Conservation (phyloP, 1,140 invertebrate genomes). For the Brachionus rotundiformis region DNA sequence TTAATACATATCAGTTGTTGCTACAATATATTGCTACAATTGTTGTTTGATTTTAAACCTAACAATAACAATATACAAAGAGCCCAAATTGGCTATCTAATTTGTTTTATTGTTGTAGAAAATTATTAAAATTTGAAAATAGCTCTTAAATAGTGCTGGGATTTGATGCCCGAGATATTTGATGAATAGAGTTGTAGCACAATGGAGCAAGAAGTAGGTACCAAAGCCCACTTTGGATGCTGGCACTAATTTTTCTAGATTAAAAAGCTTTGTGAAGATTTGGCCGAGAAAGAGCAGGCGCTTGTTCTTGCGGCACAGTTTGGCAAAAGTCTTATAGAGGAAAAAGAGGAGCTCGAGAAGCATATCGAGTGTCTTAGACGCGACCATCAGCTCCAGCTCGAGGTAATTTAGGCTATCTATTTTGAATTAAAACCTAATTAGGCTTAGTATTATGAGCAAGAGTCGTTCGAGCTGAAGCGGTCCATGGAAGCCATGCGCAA, state of each 20-base stretch:
- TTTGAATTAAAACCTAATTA: too few species aligned
- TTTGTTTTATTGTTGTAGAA: constrained; percentile 39
- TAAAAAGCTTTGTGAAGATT: constrained; percentile 31
- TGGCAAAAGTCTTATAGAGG: constrained; percentile 38
- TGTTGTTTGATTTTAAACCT: constrained; percentile 19
- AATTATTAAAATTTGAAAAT: neutral
- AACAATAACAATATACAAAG: neutral
- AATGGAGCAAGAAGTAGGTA: neutral
- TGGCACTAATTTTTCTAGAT: constrained; percentile 32
- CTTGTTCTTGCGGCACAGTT: constrained; percentile 37
- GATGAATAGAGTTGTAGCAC: neutral
- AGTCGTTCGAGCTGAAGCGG: constrained; percentile 40
- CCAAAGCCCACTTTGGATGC: neutral
- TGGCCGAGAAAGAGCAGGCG: constrained; percentile 46
- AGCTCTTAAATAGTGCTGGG: neutral
- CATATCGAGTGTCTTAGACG: constrained; percentile 33
- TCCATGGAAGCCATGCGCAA: neutral
- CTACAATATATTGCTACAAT: constrained; percentile 12
- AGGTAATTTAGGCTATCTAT: neutral
- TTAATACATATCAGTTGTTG: constrained; percentile 35
- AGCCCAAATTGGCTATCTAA: constrained; percentile 40
- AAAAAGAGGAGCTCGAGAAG: constrained; percentile 47
- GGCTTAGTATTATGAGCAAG: constrained; percentile 27
- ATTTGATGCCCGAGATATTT: neutral
- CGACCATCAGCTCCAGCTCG: constrained; percentile 22